Evolutionary conservation across 2,888 invertebrate genomes (phyloP), one percentile per base, ranked within the genome.

Genomic region (Andrena marginata): DNA sequence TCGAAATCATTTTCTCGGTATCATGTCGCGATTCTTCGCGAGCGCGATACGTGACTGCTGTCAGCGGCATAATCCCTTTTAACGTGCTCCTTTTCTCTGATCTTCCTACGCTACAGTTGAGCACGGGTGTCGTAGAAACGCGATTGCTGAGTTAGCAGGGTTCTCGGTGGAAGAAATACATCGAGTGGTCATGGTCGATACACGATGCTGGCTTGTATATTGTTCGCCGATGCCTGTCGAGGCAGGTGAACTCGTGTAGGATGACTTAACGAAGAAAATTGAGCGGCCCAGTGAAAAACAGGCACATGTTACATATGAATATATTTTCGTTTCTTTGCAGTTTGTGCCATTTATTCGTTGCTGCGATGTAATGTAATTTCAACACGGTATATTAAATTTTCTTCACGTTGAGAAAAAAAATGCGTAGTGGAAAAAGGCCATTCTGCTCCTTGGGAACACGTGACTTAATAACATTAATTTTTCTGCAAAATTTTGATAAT

Each of bases 191-290:
- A 60, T 56, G 29, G 59, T 56, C 51, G 73, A 65, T 87, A 85
- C 84, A 81, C 77, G 80, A 84, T 85, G 87, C 84, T 84, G 81
- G 84, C 85, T 87, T 87, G 82, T 85, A 82, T 42, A 85, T 80
- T 87, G 80, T 69, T 82, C 63, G 77, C 33, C 80, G 80, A 72
- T 77, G 79, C 82, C 71, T 62, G 68, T 82, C 72, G 87, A 87
- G 86, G 86, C 80, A 26, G 26, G 2, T 83, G 80, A 77, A 71
- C 79, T 89, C 82, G 86, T 84, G 80, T 87, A 85, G 85, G 89
- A 87, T 90, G 90, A 89, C 89, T 86, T 84, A 89, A 56, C 82
- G 82, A 89, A 87, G 89, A 86, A 87, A 90, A 4, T 42, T 42
- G 0, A 13, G 13, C 13, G 13, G 42, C 13, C 4, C 13, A 42